phyloP scores from a whole-genome alignment of 2,113 vertebrate species.

The Australoheros scitulus region DNA sequence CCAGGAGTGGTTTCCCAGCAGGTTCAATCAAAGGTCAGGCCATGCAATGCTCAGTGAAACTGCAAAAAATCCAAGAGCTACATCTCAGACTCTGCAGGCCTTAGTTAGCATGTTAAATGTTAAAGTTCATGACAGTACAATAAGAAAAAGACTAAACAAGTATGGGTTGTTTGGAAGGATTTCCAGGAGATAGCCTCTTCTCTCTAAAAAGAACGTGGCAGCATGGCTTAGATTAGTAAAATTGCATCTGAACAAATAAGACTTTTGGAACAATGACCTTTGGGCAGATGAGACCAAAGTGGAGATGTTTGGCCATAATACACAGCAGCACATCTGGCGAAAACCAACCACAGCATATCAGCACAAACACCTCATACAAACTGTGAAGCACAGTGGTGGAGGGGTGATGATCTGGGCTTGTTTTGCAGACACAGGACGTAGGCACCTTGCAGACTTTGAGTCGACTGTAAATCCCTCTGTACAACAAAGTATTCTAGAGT shows the following conservation, averaged over 20 bases:
- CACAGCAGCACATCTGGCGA: neutral
- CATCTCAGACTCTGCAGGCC: neutral
- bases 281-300: neutral
- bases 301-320: neutral
- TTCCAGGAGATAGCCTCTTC: neutral
- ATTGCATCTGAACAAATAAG: neutral
- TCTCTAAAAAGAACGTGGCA: neutral
- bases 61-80: neutral
- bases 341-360: neutral
- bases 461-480: neutral
- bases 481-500: neutral
- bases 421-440: neutral
- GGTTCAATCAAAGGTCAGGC: neutral
- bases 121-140: slow-evolving; percentile 9
- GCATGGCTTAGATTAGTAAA: neutral
- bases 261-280: neutral
- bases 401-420: neutral
- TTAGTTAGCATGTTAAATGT: neutral
- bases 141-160: neutral
- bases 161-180: neutral
- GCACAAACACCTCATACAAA: neutral
- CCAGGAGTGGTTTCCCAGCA: neutral
- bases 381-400: neutral
- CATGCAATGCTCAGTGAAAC: neutral
- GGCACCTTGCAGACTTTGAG: neutral